phyloP scores from a whole-genome alignment of 53 echinoderm and acorn worm genomes.

The Echinometra lucunter region DNA sequence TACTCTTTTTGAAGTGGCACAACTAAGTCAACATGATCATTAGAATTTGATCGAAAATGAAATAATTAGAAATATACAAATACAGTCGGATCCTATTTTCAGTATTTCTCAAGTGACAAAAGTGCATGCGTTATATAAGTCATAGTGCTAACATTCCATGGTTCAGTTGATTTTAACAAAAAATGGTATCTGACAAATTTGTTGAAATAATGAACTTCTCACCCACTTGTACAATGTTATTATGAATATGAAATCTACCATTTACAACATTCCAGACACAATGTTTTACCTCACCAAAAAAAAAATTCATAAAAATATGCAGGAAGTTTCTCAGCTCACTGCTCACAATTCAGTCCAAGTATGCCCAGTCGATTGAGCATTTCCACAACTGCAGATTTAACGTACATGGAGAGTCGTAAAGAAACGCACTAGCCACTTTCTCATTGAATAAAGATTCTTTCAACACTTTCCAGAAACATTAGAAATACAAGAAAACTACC shows the following conservation, averaged over 20 bases:
- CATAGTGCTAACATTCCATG: background rate
- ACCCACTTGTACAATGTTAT: background rate
- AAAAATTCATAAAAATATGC: background rate
- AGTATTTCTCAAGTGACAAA: background rate
- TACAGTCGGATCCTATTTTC: background rate
- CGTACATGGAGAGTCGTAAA: background rate
- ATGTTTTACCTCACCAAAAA: background rate
- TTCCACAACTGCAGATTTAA: background rate
- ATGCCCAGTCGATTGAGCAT: background rate
- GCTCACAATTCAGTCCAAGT: background rate
- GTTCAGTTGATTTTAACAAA: background rate
- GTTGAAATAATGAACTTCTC: background rate
- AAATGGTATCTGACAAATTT: background rate
- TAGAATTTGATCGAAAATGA: background rate
- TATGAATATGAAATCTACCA: background rate
- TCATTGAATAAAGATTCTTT: background rate
- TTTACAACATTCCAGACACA: background rate
- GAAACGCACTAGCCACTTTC: background rate
- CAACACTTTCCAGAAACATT: slow-evolving; percentile 2
- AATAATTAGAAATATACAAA: background rate
- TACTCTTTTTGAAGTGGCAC: background rate
- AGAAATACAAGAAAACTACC: background rate
- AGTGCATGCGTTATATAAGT: background rate
- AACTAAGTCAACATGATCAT: background rate
- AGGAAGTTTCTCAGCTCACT: slow-evolving; percentile 19